phyloP scores from a whole-genome alignment of 35 echinoderm and acorn worm genomes.

The Lytechinus pictus region DNA sequence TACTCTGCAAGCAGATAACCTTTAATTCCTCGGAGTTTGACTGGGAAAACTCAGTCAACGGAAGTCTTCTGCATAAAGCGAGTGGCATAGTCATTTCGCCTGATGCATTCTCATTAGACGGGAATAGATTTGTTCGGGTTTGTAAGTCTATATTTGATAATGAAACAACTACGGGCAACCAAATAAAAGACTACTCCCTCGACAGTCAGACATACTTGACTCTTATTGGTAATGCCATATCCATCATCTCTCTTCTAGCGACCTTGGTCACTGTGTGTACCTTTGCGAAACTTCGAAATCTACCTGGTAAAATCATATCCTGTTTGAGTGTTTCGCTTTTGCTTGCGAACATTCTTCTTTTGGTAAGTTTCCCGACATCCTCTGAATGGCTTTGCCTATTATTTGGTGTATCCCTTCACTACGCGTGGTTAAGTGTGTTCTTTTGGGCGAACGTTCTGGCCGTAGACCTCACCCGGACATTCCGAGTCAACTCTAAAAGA shows the following conservation, averaged over 20 bases:
- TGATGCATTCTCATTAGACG: neutral
- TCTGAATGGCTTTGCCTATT: neutral
- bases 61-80: neutral
- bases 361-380: neutral
- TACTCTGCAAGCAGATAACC: neutral
- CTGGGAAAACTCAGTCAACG: neutral
- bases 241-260: neutral
- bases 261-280: neutral
- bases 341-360: neutral
- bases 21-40: slow-evolving; percentile 32
- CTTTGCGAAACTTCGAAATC: neutral
- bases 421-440: neutral
- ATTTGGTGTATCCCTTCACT: neutral
- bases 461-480: slow-evolving; percentile 29
- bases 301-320: slow-evolving; percentile 2
- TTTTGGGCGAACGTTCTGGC: slow-evolving; percentile 26
- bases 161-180: neutral
- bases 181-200: no score
- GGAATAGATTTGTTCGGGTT: neutral
- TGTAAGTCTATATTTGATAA: neutral
- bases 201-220: neutral
- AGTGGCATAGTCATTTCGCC: neutral
- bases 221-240: neutral
- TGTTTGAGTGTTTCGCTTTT: neutral
- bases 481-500: neutral